Conservation (phyloP, 2,113 vertebrate genomes). For the Sturnira hondurensis region DNA sequence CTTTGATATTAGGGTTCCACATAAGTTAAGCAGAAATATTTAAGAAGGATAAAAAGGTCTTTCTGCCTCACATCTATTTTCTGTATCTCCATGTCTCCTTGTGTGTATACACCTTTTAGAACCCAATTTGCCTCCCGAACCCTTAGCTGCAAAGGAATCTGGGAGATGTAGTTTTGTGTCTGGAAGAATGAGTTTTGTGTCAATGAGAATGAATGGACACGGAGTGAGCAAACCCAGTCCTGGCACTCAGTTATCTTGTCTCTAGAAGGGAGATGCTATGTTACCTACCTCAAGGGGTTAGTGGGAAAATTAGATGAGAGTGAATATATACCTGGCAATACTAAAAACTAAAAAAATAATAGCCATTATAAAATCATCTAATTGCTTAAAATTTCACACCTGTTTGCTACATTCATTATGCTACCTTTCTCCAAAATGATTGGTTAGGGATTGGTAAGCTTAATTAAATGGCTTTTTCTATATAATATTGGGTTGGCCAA, state of each 20-base stretch:
- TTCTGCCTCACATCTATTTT: background rate
- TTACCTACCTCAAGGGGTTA: background rate
- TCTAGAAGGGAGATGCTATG: background rate
- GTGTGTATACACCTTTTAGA: background rate
- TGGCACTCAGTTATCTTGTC: background rate
- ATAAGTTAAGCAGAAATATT: background rate
- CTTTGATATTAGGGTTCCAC: background rate
- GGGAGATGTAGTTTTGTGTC: background rate
- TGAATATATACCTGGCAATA: background rate
- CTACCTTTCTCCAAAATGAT: background rate
- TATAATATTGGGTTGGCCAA: background rate
- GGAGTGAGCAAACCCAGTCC: background rate
- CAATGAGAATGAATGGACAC: background rate
- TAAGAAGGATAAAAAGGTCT: background rate
- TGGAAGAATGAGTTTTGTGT: background rate
- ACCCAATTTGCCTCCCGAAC: background rate
- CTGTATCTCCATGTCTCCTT: background rate
- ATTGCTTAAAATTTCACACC: background rate
- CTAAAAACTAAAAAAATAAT: background rate
- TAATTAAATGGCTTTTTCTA: background rate
- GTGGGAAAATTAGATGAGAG: background rate
- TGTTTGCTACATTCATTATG: background rate
- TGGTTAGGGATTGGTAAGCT: background rate
- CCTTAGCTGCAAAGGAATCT: background rate
- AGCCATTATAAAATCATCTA: background rate